Evolutionary conservation across 2,113 vertebrate species (phyloP), one percentile per base, ranked within the genome.

Genomic region (Bubalus kerabau): DNA sequence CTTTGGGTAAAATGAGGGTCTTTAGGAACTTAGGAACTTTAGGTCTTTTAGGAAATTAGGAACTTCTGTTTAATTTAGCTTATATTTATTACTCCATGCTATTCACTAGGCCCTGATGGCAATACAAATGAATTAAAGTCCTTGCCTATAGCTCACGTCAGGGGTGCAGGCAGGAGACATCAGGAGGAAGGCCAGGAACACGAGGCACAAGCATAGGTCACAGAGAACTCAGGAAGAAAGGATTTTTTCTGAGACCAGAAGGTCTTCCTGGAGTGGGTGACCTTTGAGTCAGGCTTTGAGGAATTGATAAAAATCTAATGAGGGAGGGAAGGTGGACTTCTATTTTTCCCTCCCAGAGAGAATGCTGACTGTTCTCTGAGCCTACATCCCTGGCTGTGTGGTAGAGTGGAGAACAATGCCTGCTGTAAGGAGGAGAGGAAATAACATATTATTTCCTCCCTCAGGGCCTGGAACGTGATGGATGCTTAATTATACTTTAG

Each of bases 401-500:
- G 52, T 40, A 14, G 81, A 11, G 48, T 16, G 78, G 64, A 59
- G 81, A 36, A 17, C 26, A 87, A 87, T 28, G 52, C 26, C 71
- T 86, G 28, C 36, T 36, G 40, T 78, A 87, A 95, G 86, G 30
- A 94, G 32, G 13, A 86, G 64, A 86, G 50, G 54, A 9, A 2
- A 11, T 64, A 71, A 40, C 54, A 30, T 13, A 6, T 28, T 48
- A 62, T 59, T 24, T 48, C 40, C 74, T 92, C 57, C 30, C 43
- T 52, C 16, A 26, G 76, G 56, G 62, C 64, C 81, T 56, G 24
- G 94, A 59, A 50, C 40, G 9, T 43, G 71, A 62, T 56, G 62
- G 96, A 43, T 95, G 89, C 85, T 97, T 40, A 4, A 87, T 96
- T 60, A 94, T 76, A 50, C 32, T 95, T 52, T 28, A 74, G 54